phyloP scores from a whole-genome alignment of 2,797 vertebrate genomes.

The Pyrocephalus nanus region DNA sequence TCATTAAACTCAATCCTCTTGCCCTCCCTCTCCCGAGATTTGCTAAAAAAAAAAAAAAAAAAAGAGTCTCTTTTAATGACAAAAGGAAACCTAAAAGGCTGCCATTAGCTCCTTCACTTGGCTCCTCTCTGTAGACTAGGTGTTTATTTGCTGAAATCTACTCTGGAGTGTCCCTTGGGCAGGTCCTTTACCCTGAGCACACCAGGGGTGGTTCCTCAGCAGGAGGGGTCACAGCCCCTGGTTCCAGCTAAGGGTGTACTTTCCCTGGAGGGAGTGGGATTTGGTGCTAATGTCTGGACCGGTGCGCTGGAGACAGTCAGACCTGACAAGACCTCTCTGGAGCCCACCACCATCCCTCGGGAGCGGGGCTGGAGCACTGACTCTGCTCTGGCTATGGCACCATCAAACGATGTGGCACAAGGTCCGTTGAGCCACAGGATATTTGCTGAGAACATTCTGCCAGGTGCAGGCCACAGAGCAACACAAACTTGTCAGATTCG shows the following conservation, averaged over 20 bases:
- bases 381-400: not conserved
- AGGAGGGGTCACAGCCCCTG: not conserved
- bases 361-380: not conserved
- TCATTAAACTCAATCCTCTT: conserved; percentile 43
- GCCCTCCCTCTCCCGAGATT: not conserved
- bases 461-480: not conserved
- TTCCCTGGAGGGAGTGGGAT: not conserved
- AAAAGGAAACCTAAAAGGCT: conserved; percentile 54
- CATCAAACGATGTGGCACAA: not conserved
- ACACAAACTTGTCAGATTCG: not conserved
- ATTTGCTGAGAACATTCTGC: not conserved
- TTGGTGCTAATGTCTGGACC: not conserved
- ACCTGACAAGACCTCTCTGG: not conserved
- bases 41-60: conserved; percentile 4
- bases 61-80: conserved; percentile 34
- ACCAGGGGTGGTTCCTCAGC: not conserved
- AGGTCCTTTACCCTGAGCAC: not conserved
- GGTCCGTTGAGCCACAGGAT: not conserved
- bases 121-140: conserved; percentile 4
- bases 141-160: conserved; percentile 50
- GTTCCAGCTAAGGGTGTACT: not conserved
- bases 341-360: not conserved
- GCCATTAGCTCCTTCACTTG: not conserved
- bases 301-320: not conserved
- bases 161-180: not conserved